Conservation (phyloP, 2,113 vertebrate species). For the Fulmarus glacialis region DNA sequence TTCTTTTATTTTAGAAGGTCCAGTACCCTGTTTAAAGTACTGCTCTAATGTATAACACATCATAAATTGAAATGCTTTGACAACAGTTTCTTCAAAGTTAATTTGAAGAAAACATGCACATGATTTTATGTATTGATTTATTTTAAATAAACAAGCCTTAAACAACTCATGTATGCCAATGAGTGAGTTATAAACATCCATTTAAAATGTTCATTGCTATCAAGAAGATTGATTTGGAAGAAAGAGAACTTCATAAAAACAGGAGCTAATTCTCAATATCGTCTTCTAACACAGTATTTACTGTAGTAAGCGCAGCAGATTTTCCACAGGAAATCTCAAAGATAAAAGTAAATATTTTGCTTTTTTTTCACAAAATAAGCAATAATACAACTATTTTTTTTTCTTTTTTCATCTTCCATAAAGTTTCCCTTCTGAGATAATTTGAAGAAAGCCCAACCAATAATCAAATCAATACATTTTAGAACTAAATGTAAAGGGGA, state of each 20-base stretch:
- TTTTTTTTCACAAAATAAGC: background rate
- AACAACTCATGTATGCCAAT: background rate
- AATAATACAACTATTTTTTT: background rate
- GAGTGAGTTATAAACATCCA: background rate
- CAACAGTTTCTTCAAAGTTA: background rate
- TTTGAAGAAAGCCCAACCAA: background rate
- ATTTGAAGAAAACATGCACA: background rate
- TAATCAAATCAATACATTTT: background rate
- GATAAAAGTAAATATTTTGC: background rate
- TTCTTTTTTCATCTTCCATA: background rate
- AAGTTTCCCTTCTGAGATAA: background rate
- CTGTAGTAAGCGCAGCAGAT: background rate
- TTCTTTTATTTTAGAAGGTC: background rate
- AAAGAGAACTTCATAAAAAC: background rate
- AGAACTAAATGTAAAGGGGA: background rate
- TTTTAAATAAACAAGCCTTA: background rate
- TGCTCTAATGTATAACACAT: background rate
- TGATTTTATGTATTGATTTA: background rate
- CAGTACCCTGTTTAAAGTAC: background rate
- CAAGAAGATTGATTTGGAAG: background rate
- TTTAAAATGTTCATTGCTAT: background rate
- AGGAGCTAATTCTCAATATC: background rate
- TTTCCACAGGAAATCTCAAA: background rate
- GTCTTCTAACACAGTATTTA: background rate
- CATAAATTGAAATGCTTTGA: background rate